Conservation (phyloP, 2,113 vertebrate genomes). For the Bagarius yarrelli region DNA sequence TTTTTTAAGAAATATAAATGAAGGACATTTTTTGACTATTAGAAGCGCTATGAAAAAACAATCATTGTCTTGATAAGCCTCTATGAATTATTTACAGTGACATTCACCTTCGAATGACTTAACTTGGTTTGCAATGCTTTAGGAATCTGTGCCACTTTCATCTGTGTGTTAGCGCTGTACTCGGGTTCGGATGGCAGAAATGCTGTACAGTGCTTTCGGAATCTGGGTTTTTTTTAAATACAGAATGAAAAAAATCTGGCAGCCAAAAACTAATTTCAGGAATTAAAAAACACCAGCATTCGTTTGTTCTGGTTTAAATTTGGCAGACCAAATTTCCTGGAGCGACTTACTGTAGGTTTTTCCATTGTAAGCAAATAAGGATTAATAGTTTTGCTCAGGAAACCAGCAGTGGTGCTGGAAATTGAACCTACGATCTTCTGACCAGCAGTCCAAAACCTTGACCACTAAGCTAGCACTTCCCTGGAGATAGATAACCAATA, state of each 20-base stretch:
- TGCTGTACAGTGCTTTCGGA: constrained; percentile 9
- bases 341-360: too few relatives aligned
- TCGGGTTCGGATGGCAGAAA: not conserved
- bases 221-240: not conserved
- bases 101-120: constrained; percentile 19
- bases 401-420: too few relatives aligned
- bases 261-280: not conserved
- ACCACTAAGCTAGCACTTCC: too few relatives aligned
- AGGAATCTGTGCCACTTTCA: constrained; percentile 20
- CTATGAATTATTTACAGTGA: constrained; percentile 26
- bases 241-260: not conserved
- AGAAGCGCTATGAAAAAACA: constrained; percentile 34
- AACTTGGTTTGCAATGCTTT: not conserved
- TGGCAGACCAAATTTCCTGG: not conserved
- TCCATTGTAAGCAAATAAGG: too few relatives aligned
- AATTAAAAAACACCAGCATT: not conserved
- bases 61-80: constrained; percentile 24
- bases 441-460: too few relatives aligned
- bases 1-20: constrained; percentile 64
- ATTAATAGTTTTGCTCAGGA: too few relatives aligned
- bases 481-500: too few relatives aligned
- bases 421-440: too few relatives aligned
- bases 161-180: not conserved
- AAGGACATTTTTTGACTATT: constrained; percentile 2
- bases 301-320: too few relatives aligned